Conservation (phyloP, 2,797 vertebrate genomes). For the Oryzias dopingdopingensis region DNA sequence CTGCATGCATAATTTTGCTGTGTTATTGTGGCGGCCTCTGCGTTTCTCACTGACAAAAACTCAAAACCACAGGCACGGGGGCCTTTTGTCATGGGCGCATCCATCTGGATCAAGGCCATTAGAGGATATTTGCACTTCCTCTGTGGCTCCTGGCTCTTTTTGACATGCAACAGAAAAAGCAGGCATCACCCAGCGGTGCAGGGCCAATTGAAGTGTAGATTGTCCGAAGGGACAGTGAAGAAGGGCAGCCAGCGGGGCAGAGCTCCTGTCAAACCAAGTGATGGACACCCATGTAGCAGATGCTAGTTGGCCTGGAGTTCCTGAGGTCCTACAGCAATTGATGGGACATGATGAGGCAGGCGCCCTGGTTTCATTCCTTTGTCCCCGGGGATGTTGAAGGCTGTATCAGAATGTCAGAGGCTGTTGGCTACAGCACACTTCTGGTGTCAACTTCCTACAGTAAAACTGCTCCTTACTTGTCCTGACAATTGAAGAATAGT, state of each 20-base stretch:
- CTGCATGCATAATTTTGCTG: constrained; percentile 83
- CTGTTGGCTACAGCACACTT: constrained; percentile 68
- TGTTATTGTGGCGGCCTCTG: constrained; percentile 78
- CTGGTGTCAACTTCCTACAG: constrained; percentile 61
- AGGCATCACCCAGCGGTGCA: constrained; percentile 70
- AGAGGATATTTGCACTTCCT: constrained; percentile 87
- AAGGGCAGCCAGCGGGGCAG: constrained; percentile 67
- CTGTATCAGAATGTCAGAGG: constrained; percentile 72
- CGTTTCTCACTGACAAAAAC: constrained; percentile 73
- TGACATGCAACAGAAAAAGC: constrained; percentile 80
- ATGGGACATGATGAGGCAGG: constrained; percentile 63
- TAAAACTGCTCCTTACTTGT: constrained; percentile 45
- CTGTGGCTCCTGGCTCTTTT: constrained; percentile 76
- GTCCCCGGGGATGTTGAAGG: constrained; percentile 65
- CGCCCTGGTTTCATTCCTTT: constrained; percentile 59
- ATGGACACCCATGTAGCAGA: constrained; percentile 71
- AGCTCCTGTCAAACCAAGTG: constrained; percentile 72
- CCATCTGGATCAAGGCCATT: constrained; percentile 84
- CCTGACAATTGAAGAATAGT: constrained; percentile 29
- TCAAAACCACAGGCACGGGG: constrained; percentile 73
- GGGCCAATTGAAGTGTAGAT: constrained; percentile 80
- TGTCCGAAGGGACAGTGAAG: constrained; percentile 67
- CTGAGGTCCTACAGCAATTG: constrained; percentile 60
- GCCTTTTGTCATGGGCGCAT: constrained; percentile 82
- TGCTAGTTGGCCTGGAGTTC: constrained; percentile 51